Percentiles rank a stretch among this genome's conserved stretches.
Conservation (phyloP, 2,888 invertebrate genomes). For the Hypselothyrea guttata region DNA sequence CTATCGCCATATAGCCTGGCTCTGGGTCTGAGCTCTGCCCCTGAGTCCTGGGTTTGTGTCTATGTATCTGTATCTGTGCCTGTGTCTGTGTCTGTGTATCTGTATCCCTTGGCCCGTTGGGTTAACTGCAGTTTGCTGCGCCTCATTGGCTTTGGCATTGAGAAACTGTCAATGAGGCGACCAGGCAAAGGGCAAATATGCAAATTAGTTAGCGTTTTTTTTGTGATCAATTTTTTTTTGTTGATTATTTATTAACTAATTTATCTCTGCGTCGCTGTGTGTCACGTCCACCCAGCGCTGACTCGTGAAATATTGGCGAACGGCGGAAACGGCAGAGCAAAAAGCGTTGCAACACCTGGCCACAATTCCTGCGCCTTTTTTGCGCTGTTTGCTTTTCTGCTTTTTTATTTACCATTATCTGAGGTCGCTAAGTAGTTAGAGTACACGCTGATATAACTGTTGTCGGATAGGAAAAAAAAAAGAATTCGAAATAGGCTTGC, state of each 20-base stretch:
- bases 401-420: conserved; percentile 21
- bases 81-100: background rate
- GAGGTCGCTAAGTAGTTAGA: conserved; percentile 3
- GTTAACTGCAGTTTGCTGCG: conserved; percentile 72
- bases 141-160: conserved; percentile 69
- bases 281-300: conserved; percentile 55
- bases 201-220: conserved; percentile 66
- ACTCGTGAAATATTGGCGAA: conserved; percentile 73
- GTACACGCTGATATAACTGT: no score
- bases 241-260: conserved; percentile 75
- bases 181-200: conserved; percentile 73
- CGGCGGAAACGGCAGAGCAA: conserved; percentile 38
- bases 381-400: conserved; percentile 19
- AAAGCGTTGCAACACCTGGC: conserved; percentile 73
- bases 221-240: no score
- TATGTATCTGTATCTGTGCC: no score
- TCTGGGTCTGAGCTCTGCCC: no score
- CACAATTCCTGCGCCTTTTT: conserved; percentile 45
- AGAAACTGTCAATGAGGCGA: conserved; percentile 62
- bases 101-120: conserved; percentile 19
- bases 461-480: no score
- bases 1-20: conserved; percentile 9
- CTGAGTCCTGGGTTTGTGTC: no score
- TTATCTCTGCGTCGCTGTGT: conserved; percentile 66
- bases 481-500: no score